Evolutionary conservation across 2,888 invertebrate species (phyloP), one percentile per base, ranked within the genome.

Genomic region (Cosmopolites sordidus): DNA sequence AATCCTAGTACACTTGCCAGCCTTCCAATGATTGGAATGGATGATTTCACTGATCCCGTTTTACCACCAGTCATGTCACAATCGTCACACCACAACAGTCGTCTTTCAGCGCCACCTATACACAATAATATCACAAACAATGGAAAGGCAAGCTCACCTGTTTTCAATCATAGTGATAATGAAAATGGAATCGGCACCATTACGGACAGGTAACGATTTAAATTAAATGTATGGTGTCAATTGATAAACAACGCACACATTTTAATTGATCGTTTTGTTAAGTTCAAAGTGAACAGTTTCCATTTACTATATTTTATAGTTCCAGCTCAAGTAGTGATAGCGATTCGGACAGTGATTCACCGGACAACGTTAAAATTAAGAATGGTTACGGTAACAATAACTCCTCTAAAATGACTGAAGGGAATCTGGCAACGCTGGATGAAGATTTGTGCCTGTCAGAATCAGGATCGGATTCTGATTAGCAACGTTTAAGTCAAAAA

Each of bases 391-490:
- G n/a, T n/a, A n/a, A n/a, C n/a, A n/a, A n/a, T n/a, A n/a, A n/a
- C n/a, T 41, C 47, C 18, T 27, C 49, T 18, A 58, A 58, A 42
- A 51, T 55, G 8, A 57, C 53, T 30, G 50, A 51, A 15, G 42
- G 47, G 39, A 52, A 58, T 39, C 33, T 56, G 52, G 76, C 63
- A 76, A 77, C 62, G 56, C 79, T 92, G 64, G 87, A 85, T 69
- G 89, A 89, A 69, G 92, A 92, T 75, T 80, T 92, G 67, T 87
- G 89, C 77, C 80, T 92, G 67, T 92, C 91, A 45, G 89, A 89
- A 77, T 87, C 89, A 33, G 90, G 88, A 69, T 88, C 89, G 66
- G 90, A 90, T 73, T 67, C 66, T 46, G 66, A 68, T 51, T 67
- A 60, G 61, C 55, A 43, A 47, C n/a, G n/a, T n/a, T n/a, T n/a